These are phyloP conservation scores for Exocentrus adspersus DNA, from an alignment of 2,888 invertebrate species.

Conservation along the genomic window DNA sequence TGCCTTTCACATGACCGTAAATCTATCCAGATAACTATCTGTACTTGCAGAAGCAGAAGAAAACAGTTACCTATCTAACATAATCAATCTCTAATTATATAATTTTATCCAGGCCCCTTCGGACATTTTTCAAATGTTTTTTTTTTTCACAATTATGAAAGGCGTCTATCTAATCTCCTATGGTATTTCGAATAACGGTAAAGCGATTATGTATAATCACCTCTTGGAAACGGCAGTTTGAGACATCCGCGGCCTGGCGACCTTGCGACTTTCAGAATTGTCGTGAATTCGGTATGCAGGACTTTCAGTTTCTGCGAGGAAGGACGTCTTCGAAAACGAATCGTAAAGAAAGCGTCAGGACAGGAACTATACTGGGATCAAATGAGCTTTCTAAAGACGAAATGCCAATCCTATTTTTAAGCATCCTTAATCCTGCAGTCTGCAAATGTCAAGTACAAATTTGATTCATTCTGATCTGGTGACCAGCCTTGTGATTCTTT, in stretches of 20 bases:
- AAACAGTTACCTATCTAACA: not conserved
- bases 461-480: not conserved
- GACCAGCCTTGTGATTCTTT: not conserved
- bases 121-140: not conserved
- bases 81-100: not conserved
- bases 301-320: not conserved
- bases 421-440: not conserved
- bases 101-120: slow-evolving; percentile 12
- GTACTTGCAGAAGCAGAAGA: not conserved
- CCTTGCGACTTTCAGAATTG: not conserved
- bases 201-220: not conserved
- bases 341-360: not conserved
- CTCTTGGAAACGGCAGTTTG: not conserved
- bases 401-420: not conserved
- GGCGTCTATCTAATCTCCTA: slow-evolving; percentile 6
- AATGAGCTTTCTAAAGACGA: not conserved
- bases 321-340: not conserved
- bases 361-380: not conserved
- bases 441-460: not conserved
- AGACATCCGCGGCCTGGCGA: not conserved
- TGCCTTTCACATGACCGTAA: not conserved
- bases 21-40: not conserved
- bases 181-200: slow-evolving; percentile 12
- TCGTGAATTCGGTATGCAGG: not conserved
- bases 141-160: not conserved